Evolutionary conservation across 2,888 invertebrate genomes (phyloP).

Genomic region (Lissocephala sabroskyi): DNA sequence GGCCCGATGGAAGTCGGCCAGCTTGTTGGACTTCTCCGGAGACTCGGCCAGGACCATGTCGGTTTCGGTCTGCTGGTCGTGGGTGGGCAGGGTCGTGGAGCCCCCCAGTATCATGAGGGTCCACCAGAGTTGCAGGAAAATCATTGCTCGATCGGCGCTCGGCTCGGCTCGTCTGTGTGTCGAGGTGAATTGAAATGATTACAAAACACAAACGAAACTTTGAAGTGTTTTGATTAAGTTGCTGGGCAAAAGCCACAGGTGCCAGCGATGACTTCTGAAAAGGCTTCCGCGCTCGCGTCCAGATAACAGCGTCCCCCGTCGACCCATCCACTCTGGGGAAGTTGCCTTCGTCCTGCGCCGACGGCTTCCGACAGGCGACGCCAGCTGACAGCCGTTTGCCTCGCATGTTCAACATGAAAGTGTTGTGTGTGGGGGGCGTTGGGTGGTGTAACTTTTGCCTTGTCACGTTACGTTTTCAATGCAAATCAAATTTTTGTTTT

Average conservation of each 20-base stretch:
- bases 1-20: constrained; percentile 44
- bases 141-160: constrained; percentile 20
- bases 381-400: constrained; percentile 24
- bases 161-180: too few species aligned
- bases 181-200: too few species aligned
- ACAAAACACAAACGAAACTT: too few species aligned
- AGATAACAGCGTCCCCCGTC: constrained; percentile 28
- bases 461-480: constrained; percentile 31
- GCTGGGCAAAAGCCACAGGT: too few species aligned
- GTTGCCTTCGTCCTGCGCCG: constrained; percentile 29
- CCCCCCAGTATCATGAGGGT: constrained; percentile 34
- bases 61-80: neutral
- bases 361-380: constrained; percentile 54
- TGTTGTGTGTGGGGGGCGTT: constrained; percentile 25
- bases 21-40: constrained; percentile 15
- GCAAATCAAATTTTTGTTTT: constrained; percentile 62
- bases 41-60: neutral
- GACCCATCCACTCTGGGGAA: neutral
- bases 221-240: constrained; percentile 19
- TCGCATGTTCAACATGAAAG: constrained; percentile 43
- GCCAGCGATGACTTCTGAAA: constrained; percentile 39
- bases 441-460: neutral
- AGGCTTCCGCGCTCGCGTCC: constrained; percentile 21
- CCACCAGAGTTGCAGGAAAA: constrained; percentile 47
- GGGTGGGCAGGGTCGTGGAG: neutral